These are phyloP conservation scores for Pandion haliaetus DNA, from an alignment of 2,113 vertebrate genomes.

Conservation along the genomic window DNA sequence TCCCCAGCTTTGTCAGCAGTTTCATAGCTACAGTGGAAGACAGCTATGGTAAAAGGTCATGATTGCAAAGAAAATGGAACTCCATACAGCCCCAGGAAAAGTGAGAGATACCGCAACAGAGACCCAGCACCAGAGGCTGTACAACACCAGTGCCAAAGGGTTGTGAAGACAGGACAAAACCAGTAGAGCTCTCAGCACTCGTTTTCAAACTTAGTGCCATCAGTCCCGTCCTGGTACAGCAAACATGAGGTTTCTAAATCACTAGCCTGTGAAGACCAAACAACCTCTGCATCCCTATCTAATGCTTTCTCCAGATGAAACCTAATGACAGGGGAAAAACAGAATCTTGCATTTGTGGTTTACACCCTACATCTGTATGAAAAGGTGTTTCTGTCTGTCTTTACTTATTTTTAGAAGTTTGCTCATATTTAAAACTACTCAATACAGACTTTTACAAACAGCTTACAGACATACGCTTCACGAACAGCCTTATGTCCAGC, in stretches of 20 bases:
- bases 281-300: background rate
- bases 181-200: accelerated
- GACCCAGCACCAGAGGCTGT: background rate
- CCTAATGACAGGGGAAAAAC: background rate
- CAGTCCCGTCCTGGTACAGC: background rate
- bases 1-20: background rate
- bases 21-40: background rate
- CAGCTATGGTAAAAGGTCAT: background rate
- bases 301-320: background rate
- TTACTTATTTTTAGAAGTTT: background rate
- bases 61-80: background rate
- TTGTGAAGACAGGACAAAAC: accelerated
- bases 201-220: background rate
- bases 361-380: background rate
- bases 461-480: background rate
- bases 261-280: background rate
- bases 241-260: background rate
- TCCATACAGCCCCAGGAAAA: background rate
- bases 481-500: background rate
- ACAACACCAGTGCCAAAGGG: background rate
- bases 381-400: background rate
- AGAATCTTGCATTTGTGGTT: background rate
- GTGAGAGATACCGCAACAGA: background rate
- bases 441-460: background rate
- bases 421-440: background rate